Base-by-base conservation (phyloP, 2,888 invertebrate species). In the Escarpia spicata region DNA sequence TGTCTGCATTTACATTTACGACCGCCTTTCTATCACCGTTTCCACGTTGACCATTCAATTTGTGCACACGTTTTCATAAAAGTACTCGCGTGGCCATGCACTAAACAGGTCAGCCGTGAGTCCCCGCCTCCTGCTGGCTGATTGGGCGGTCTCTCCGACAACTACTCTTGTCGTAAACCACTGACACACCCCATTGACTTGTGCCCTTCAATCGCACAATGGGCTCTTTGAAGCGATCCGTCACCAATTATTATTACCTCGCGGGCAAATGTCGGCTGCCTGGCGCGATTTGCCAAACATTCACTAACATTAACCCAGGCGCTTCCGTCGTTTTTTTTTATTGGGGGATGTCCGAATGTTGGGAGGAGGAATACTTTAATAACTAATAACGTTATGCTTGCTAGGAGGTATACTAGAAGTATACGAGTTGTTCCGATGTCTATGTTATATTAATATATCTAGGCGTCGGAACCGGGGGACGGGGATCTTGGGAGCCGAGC, bases 171-270 rank as follows among this genome's bases (percentile, higher is more conserved):
- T 75, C 75, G 26, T 75, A 75, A 75, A 75, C 75, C 19, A 75
- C 75, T 15, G 75, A 75, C 75, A 75, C 75, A 26, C 75, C 75
- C 75, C 75, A 75, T 75, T 75, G 75, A 75, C 75, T 75, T 75
- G 75, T 75, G 75, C 75, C n/a, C 75, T 75, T n/a, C 75, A 26
- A 4, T 75, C 75, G 75, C 75, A 75, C 75, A 75, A 75, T 75
- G 75, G 75, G n/a, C 75, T 75, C 75, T 75, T 75, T 75, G 75
- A 19, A 26, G 75, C 75, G 75, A 75, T 1, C 26, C 3, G 75
- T 26, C 75, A 75, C 75, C 75, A 75, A 75, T 75, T 75, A 75
- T 75, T 37, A 75, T 15, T 75, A 75, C 75, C 75, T 26, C 75
- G 75, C 75, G n/a, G 75, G 75, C 19, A 19, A 75, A 26, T n/a